Conservation (phyloP, 2,888 invertebrate species). For the Stenodema calcarata region DNA sequence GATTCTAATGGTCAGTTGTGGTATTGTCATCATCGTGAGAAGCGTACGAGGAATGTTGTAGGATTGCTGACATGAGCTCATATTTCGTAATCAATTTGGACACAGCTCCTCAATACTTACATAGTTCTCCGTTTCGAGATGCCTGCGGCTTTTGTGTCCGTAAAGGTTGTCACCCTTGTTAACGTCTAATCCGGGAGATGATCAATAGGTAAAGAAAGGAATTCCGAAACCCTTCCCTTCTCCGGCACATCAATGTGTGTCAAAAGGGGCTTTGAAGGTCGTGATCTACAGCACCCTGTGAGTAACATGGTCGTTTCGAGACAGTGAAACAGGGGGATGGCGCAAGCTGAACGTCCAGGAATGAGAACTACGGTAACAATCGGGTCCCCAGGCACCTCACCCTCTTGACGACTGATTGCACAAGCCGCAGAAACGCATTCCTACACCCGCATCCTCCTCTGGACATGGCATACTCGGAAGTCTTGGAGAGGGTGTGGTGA, state of each 20-base stretch:
- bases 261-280: not conserved
- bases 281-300: not conserved
- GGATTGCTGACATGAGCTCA: not conserved
- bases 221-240: not conserved
- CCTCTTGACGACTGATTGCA: conserved; percentile 6
- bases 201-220: not conserved
- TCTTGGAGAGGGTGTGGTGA: not conserved
- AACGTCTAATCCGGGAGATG: not conserved
- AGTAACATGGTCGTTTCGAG: not conserved
- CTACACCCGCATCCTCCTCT: not conserved
- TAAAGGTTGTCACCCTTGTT: not conserved
- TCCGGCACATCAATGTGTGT: not conserved
- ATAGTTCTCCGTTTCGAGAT: not conserved
- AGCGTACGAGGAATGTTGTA: not conserved
- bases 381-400: not conserved
- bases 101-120: not conserved
- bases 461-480: not conserved
- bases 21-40: no score
- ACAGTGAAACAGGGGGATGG: not conserved
- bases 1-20: no score
- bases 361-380: conserved; percentile 33
- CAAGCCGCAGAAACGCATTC: conserved; percentile 33
- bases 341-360: conserved; percentile 20
- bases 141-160: not conserved
- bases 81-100: not conserved